A percentile compares a stretch with the other conserved stretches of the same genome.
Evolutionary conservation across 2,797 vertebrate species (phyloP).

Genomic region (Poeciliopsis infans): DNA sequence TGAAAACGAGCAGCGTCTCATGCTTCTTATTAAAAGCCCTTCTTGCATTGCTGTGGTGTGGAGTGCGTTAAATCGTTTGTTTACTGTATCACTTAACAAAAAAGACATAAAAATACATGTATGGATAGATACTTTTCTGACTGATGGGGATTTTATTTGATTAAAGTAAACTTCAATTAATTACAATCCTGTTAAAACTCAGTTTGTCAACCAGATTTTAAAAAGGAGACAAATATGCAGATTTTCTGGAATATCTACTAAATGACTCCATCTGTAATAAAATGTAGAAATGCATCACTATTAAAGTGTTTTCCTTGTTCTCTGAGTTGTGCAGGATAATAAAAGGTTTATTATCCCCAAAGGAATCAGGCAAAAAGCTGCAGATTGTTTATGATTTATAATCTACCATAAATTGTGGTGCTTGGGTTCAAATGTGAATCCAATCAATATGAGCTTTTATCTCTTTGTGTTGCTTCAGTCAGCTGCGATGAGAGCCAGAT

Average conservation of each 20-base stretch:
- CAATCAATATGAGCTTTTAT: not conserved
- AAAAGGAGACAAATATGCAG: not conserved
- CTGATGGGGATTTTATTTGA: not conserved
- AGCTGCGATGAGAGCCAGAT: slow-evolving; percentile 35
- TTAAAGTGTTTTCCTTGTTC: not conserved
- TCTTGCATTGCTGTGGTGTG: not conserved
- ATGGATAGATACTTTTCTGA: not conserved
- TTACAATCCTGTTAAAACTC: not conserved
- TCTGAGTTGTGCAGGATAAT: not conserved
- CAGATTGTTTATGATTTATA: not conserved
- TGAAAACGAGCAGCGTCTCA: too few relatives aligned
- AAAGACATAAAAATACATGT: not conserved
- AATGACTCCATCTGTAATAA: not conserved
- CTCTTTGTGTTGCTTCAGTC: slow-evolving; percentile 11
- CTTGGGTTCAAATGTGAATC: not conserved
- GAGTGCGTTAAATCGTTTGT: not conserved
- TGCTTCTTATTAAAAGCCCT: not conserved
- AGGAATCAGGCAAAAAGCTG: not conserved
- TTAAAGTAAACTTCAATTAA: not conserved
- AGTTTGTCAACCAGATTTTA: not conserved
- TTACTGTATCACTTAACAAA: not conserved
- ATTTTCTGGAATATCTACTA: not conserved
- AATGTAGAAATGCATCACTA: not conserved
- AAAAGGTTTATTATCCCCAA: not conserved
- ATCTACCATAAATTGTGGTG: not conserved